phyloP scores from a whole-genome alignment of 2,888 invertebrate genomes.

The Acrobasis repandana region DNA sequence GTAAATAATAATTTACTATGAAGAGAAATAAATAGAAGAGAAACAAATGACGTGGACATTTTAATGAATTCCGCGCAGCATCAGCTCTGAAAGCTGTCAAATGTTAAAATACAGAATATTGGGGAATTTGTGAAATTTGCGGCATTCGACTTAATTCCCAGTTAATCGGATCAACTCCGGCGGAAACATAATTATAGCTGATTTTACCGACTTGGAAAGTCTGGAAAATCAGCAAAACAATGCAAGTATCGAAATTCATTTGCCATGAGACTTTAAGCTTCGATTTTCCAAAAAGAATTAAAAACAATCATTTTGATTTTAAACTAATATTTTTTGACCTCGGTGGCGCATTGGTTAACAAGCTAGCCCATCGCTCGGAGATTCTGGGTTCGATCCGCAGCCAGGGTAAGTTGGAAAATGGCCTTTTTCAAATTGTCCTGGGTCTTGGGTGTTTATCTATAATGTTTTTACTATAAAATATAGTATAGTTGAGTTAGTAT shows the following conservation, averaged over 20 bases:
- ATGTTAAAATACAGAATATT: conserved; percentile 13
- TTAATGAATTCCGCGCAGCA: background rate
- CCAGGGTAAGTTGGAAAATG: too few relatives aligned
- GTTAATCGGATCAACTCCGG: background rate
- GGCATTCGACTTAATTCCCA: conserved; percentile 20
- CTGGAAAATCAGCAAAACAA: background rate
- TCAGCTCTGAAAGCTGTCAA: conserved; percentile 3
- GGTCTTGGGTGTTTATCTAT: too few relatives aligned
- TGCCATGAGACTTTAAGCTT: background rate
- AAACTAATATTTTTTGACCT: too few relatives aligned
- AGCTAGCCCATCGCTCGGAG: too few relatives aligned
- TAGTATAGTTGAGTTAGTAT: too few relatives aligned
- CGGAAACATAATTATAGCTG: background rate
- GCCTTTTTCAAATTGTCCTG: too few relatives aligned
- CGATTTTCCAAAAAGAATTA: background rate
- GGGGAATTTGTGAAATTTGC: conserved; percentile 4
- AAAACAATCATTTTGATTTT: background rate
- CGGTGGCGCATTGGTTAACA: too few relatives aligned
- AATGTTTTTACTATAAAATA: too few relatives aligned
- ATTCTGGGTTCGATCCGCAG: too few relatives aligned
- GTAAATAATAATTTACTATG: too few relatives aligned
- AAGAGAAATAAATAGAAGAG: too few relatives aligned
- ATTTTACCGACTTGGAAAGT: background rate
- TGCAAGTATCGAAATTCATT: background rate
- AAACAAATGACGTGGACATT: conserved; percentile 2